Base-by-base conservation (phyloP, 2,888 invertebrate species). In the Pilophorus perplexus region DNA sequence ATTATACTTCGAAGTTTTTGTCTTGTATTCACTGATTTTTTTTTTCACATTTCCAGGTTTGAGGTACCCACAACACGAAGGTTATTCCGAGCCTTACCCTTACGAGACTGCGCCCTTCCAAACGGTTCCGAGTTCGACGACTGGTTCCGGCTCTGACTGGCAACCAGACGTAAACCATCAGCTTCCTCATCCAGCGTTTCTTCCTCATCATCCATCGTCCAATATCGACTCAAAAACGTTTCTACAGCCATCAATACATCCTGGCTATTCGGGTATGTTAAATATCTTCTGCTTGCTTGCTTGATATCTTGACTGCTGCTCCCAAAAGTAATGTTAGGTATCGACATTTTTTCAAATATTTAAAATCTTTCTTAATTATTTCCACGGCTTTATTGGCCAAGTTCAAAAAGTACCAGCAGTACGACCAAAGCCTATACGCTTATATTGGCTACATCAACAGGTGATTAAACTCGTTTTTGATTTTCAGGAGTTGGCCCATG, bases 81-180 rank as follows among this genome's bases (percentile, higher is more conserved):
- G 79, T 33, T 84, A 83, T 74, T 77, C 78, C 57, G 83, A 77
- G 77, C 72, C 74, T 14, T 76, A 76, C 70, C 77, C 82, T 44
- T 81, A 84, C 37, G 87, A 86, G 76, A 86, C 86, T 74, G 79
- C 84, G 69, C 83, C 86, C 70, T 90, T 88, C 77, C 89, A 89
- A 76, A 85, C 88, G 67, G 89, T 90, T 73, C 86, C 86, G 48
- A 84, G 82, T 72, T 67, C 71, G 12, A 68, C 68, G 33, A 68
- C 70, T 22, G 70, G 70, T 8, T 68, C 69, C 25, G 68, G 67
- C 1, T 66, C 71, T 16, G 72, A 72, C 40, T 69, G 72, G 67
- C 66, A 65, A 23, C 23, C 57, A 33, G 71, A 68, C 28, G 55
- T 69, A 27, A 75, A 44, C 72, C 71, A 46, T 72, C 71, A 70